A percentile compares a stretch with the other conserved stretches of the same genome.
Conservation (phyloP, 2,797 vertebrate species). For the Avahi laniger region DNA sequence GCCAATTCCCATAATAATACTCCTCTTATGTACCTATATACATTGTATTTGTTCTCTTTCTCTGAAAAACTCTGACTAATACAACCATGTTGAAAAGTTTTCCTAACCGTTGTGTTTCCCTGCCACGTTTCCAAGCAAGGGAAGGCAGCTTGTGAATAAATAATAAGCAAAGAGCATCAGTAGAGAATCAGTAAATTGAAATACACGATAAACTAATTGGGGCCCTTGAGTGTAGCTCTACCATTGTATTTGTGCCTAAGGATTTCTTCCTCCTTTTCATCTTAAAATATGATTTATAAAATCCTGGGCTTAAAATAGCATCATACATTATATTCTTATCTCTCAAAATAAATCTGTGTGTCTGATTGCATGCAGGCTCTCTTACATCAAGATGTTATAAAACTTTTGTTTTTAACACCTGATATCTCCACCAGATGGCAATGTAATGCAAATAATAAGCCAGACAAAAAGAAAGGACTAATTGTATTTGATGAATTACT, state of each 20-base stretch:
- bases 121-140: background rate
- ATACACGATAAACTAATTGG: background rate
- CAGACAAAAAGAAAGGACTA: background rate
- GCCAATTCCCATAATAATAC: background rate
- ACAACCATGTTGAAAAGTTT: background rate
- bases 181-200: background rate
- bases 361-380: background rate
- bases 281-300: background rate
- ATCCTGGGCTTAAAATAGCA: background rate
- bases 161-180: background rate
- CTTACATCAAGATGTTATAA: background rate
- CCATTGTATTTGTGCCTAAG: background rate
- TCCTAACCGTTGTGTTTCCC: background rate
- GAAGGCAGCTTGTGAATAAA: background rate
- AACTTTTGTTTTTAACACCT: background rate
- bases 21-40: background rate
- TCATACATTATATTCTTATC: background rate
- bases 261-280: background rate
- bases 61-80: background rate
- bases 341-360: background rate
- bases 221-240: background rate
- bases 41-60: background rate
- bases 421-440: slow-evolving; percentile 43
- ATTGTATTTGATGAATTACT: background rate
- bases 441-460: slow-evolving; percentile 7